Evolutionary conservation across 2,113 vertebrate species (phyloP).

Genomic region (Alaudala cheleensis): DNA sequence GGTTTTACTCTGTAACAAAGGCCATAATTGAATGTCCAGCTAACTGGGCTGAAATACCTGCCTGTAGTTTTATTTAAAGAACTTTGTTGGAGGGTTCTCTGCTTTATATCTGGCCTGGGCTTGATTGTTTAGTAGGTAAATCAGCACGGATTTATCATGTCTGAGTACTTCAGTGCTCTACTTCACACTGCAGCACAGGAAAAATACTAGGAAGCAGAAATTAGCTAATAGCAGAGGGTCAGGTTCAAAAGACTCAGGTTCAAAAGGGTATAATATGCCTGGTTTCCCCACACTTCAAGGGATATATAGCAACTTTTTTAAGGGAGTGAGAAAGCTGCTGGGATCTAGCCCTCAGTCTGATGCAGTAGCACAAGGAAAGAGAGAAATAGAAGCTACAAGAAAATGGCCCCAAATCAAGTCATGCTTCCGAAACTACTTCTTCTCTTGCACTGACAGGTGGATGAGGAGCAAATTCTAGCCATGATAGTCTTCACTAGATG

Average conservation of each 20-base stretch:
- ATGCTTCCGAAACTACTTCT: not conserved
- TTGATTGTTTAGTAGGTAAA: not conserved
- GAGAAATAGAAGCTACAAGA: not conserved
- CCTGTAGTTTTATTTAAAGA: not conserved
- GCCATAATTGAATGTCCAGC: not conserved
- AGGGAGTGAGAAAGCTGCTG: not conserved
- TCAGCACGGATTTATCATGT: not conserved
- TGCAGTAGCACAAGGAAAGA: not conserved
- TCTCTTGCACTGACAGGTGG: not conserved
- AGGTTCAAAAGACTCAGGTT: not conserved
- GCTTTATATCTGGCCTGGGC: not conserved
- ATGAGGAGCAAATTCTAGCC: not conserved
- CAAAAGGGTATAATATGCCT: not conserved
- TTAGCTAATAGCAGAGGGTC: not conserved
- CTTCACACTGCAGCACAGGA: not conserved
- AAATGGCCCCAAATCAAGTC: not conserved
- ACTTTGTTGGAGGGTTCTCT: not conserved
- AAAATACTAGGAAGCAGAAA: not conserved
- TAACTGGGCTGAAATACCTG: conserved; percentile 39
- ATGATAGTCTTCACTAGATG: not conserved
- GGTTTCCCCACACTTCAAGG: not conserved
- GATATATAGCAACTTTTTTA: not conserved
- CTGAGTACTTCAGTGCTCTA: not conserved
- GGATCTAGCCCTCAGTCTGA: not conserved
- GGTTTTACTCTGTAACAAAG: conserved; percentile 44